Evolutionary conservation across 2,113 vertebrate genomes (phyloP), one percentile per base, ranked within the genome.

Genomic region (Lamprologus lemairii): DNA sequence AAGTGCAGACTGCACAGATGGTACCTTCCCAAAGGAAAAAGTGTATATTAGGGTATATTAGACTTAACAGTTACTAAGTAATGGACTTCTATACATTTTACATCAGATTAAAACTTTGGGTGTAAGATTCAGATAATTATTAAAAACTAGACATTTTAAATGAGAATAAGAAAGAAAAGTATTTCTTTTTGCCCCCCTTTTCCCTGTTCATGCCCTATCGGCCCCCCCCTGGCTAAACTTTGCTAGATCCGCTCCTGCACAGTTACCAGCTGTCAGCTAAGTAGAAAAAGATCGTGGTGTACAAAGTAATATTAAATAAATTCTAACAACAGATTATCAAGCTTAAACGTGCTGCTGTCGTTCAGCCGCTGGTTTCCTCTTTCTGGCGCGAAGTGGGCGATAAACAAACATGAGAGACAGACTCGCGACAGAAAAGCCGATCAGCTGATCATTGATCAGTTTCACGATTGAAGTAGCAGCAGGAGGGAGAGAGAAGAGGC

Each of bases 341-440:
- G 49, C 5, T 53, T 53, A 53, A 53, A n/a, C 9, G 5, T 6
- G 49, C 49, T 53, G 49, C 9, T n/a, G 49, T 4, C n/a, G 51
- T n/a, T 53, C 9, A 53, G 19, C 5, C 5, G 0, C 49, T 51
- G 19, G 19, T 51, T 51, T 51, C 0, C 49, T 51, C 9, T 51
- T 51, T 51, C 49, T 5, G 49, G 9, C 0, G 2, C n/a, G 0
- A 53, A 53, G 19, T 53, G 19, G 19, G 0, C 1, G 1, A 53
- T 6, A 53, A 53, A 53, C 19, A 53, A 53, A n/a, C 9, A 53
- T 0, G 19, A 53, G 49, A 53, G 19, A 53, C 0, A 0, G 19
- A 21, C 5, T 11, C 0, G 1, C 1, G 1, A 1, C n/a, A 54
- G n/a, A 21, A 54, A 54, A 12, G 51, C 51, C 1, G 9, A 54